Percentiles rank a stretch among this genome's conserved stretches.
Conservation (phyloP, 2,888 invertebrate genomes). For the Himalopsyche japonica region DNA sequence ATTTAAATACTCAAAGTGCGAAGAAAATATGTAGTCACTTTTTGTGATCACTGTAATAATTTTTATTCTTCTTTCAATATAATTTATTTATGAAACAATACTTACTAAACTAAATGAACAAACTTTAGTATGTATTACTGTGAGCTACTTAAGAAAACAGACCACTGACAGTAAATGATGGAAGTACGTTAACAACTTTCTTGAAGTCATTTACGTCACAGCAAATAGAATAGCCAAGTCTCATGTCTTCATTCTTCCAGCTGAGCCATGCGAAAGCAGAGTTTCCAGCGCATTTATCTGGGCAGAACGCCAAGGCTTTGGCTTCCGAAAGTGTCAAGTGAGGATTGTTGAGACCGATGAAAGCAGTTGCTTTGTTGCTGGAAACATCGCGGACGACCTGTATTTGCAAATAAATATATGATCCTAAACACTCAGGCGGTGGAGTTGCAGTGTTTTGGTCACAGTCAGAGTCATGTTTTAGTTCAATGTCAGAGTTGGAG, state of each 20-base stretch:
- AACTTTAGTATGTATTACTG: not conserved
- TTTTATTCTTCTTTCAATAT: no score
- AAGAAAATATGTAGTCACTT: no score
- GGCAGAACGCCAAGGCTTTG: constrained; percentile 56
- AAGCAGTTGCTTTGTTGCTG: constrained; percentile 59
- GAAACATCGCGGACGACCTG: constrained; percentile 61
- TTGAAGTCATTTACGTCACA: constrained; percentile 64
- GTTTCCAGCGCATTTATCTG: constrained; percentile 60
- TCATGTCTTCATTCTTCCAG: constrained; percentile 58
- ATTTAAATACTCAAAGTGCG: no score
- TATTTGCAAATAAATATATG: not conserved
- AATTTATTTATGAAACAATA: not conserved
- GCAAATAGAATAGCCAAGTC: constrained; percentile 65
- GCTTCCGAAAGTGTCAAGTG: constrained; percentile 53
- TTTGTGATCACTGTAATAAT: no score
- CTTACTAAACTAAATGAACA: not conserved
- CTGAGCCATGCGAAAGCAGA: constrained; percentile 62
- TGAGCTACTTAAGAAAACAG: constrained; percentile 47
- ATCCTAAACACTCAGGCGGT: no score
- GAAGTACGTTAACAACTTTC: constrained; percentile 58
- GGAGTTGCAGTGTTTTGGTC: no score
- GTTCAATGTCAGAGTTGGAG: no score
- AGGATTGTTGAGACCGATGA: constrained; percentile 68
- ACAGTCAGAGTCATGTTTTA: no score
- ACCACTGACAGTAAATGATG: constrained; percentile 56